Conservation (phyloP, 2,113 vertebrate species). For the Urocolius indicus region DNA sequence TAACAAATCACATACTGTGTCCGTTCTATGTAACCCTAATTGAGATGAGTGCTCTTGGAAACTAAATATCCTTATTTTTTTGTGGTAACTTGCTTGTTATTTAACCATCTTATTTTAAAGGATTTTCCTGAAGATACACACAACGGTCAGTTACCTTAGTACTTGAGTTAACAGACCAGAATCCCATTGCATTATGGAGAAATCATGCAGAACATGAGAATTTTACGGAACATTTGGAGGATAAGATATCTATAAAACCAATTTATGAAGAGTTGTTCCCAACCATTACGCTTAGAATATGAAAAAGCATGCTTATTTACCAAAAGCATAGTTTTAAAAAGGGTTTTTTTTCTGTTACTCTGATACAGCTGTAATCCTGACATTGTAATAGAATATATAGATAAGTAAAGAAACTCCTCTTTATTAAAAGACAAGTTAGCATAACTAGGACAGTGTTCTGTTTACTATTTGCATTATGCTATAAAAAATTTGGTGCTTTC, state of each 20-base stretch:
- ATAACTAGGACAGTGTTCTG: neutral
- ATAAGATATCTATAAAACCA: slow-evolving; percentile 6
- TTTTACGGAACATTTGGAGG: neutral
- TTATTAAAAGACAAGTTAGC: neutral
- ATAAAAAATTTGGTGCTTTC: neutral
- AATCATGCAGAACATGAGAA: slow-evolving; percentile 20
- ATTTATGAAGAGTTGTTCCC: slow-evolving; percentile 14
- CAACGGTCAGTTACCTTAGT: neutral
- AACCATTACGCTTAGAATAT: neutral
- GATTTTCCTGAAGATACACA: neutral
- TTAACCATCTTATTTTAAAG: neutral
- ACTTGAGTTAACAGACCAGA: neutral
- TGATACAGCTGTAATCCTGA: neutral
- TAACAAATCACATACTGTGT: neutral
- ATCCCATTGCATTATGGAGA: neutral
- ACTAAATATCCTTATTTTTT: neutral
- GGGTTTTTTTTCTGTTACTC: neutral
- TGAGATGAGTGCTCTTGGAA: neutral
- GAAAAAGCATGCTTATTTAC: neutral
- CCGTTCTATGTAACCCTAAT: neutral
- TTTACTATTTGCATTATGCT: neutral
- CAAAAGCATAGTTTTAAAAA: neutral
- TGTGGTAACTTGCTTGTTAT: neutral
- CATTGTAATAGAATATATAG: neutral
- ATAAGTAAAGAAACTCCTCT: neutral